Evolutionary conservation across 1,140 invertebrate species (phyloP), one percentile per base, ranked within the genome.

Genomic region (Drosophila arawakana): DNA sequence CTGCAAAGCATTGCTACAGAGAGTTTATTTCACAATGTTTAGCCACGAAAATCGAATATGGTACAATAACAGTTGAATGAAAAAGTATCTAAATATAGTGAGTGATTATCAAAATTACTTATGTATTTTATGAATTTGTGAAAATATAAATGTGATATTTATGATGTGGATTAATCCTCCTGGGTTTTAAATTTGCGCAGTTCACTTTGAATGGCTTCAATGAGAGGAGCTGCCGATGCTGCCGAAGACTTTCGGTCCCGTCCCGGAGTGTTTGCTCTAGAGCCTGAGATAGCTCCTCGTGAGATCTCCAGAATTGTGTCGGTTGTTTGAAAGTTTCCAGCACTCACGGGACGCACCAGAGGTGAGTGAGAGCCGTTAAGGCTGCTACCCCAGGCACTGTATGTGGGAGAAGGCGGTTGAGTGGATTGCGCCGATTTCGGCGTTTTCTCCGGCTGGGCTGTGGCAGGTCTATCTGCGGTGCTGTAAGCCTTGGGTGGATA

Each of bases 151-250:
- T 39, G 0, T 39, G n/a, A n/a, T 41, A 5, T 13, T 6, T 30
- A 34, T 46, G 49, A 44, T 37, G n/a, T 18, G 25, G n/a, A 44
- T 30, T 72, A 90, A 34, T 90, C 60, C 50, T 81, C 65, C 41
- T 91, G 77, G 25, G 88, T 54, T 55, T 91, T 92, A 50, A 93
- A 94, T 74, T 93, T 94, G 37, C 93, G 93, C 21, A 95, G 91
- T 82, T 95, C 95, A 60, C 93, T 93, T 75, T 95, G 95, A 73
- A 95, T 95, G 55, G 94, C 94, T 71, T 93, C 92, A 67, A 95
- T 95, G 0, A 95, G 92, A 2, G 95, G 95, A 11, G 94, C 93
- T 3, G 95, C 94, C 11, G 76, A 4, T 93, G 94, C 84, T 93
- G 94, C 25, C 21, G 65, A 2, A 0, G 52, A 18, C 10, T 67